phyloP scores from a whole-genome alignment of 2,888 invertebrate genomes.

The Nemoura dubitans region DNA sequence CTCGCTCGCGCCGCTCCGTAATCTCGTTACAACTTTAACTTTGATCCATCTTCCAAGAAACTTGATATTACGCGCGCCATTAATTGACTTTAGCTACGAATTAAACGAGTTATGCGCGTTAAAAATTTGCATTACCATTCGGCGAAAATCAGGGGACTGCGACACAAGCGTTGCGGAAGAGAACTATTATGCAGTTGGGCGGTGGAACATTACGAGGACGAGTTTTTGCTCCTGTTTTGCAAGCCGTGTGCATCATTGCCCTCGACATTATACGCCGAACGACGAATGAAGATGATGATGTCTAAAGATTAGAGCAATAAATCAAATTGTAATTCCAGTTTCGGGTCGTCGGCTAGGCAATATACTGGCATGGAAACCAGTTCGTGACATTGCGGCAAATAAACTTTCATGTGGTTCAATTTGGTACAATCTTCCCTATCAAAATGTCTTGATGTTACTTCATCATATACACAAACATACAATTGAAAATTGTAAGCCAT shows the following conservation, averaged over 20 bases:
- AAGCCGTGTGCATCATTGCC: background rate
- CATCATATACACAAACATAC: background rate
- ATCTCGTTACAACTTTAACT: background rate
- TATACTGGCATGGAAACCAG: background rate
- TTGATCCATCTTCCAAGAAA: background rate
- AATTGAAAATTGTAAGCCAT: background rate
- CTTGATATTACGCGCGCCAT: background rate
- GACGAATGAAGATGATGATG: background rate
- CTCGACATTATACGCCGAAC: background rate
- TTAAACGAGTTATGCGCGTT: background rate
- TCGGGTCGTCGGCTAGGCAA: background rate
- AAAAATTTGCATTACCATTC: background rate
- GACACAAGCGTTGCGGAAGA: background rate
- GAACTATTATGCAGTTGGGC: background rate
- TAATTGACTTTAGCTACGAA: background rate
- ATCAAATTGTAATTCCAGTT: background rate
- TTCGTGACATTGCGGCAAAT: background rate
- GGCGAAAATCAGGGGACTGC: background rate
- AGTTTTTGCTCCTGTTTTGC: background rate
- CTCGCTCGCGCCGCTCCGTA: background rate
- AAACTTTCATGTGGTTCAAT: background rate
- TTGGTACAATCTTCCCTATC: background rate
- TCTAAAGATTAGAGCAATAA: background rate
- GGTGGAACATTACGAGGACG: background rate
- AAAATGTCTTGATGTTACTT: background rate